Evolutionary conservation across 2,797 vertebrate species (phyloP).

Genomic region (Emys orbicularis): DNA sequence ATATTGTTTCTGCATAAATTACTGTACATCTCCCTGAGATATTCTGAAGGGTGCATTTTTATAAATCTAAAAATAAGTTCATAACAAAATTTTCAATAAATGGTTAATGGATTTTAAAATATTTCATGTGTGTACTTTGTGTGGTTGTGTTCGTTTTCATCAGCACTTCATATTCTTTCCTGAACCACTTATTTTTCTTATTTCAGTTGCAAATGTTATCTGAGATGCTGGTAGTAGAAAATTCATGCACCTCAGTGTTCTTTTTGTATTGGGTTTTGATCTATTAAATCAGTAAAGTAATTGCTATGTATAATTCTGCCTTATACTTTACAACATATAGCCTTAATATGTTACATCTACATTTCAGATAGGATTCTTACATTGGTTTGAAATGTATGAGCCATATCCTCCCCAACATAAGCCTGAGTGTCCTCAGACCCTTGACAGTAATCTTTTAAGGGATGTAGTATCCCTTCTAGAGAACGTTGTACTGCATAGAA

Average conservation of each 20-base stretch:
- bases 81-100: not conserved
- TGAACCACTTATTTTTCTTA: not conserved
- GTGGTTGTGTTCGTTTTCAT: not conserved
- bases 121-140: not conserved
- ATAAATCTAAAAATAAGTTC: not conserved
- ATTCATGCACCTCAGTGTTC: not conserved
- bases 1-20: not conserved
- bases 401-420: not conserved
- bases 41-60: not conserved
- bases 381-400: not conserved
- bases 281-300: not conserved
- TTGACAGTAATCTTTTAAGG: not conserved
- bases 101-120: not conserved
- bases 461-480: not conserved
- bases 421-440: not conserved
- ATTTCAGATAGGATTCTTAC: not conserved
- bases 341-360: not conserved
- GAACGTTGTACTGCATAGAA: not conserved
- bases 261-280: not conserved
- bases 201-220: not conserved
- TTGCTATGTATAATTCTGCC: not conserved
- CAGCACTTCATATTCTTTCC: accelerated
- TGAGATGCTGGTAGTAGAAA: not conserved
- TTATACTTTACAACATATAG: not conserved
- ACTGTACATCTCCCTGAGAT: not conserved